Evolutionary conservation across 2,888 invertebrate species (phyloP), one percentile per base, ranked within the genome.

Genomic region (Polydrusus cervinus): DNA sequence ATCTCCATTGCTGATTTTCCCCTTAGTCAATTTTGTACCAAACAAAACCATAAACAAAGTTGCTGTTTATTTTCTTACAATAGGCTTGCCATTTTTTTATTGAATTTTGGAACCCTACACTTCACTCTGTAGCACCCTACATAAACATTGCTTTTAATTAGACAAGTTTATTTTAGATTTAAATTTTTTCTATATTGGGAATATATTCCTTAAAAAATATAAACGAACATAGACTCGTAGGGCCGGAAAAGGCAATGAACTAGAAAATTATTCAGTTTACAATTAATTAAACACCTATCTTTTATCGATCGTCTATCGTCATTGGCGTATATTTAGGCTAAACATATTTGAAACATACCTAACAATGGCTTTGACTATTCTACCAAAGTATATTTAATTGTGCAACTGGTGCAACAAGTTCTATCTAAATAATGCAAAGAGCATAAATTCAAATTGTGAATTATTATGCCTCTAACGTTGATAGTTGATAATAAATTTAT

Each of bases 201-300:
- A 47, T 9, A 13, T 18, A 40, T 9, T 25, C 40, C n/a, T 38
- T 61, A n/a, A n/a, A n/a, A 45, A 64, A 45, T 45, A 45, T 55
- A 20, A 68, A 11, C 13, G 18, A 68, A 11, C 13, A n/a, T 57
- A 11, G 18, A 25, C n/a, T 43, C 9, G 40, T 38, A 53, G 25
- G 16, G 30, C 30, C 71, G 40, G 40, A 71, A 64, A 71, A 51
- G 16, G 43, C 45, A 64, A 43, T 40, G 64, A 62, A 64, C 62
- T 62, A 43, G 60, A 43, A 74, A 67, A 68, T 62, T 30, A 68
- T 20, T 61, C 5, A 34, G 51, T 68, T 74, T 61, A 38, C 62
- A 30, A 43, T 74, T 64, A 68, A 74, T 68, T 74, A 74, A 68
- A 53, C 68, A 66, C 60, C 61, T 53, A 68, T 53, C 61, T 60